Conservation (phyloP, 2,113 vertebrate genomes). For the Bubalus kerabau region DNA sequence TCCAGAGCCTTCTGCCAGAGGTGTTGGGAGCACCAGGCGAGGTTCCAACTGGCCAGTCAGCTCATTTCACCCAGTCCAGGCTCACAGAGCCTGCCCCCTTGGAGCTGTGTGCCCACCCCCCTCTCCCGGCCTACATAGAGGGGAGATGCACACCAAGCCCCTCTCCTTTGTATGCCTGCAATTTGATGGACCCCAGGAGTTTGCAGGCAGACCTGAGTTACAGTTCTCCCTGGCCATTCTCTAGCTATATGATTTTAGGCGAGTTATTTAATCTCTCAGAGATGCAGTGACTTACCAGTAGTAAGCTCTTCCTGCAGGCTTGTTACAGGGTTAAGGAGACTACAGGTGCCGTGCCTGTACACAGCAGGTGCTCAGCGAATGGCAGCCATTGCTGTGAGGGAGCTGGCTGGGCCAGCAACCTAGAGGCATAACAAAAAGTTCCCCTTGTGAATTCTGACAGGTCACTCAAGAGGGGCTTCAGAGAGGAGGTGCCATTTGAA, state of each 20-base stretch:
- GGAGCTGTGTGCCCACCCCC: not conserved
- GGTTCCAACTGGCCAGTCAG: not conserved
- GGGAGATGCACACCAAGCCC: not conserved
- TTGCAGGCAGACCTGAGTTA: not conserved
- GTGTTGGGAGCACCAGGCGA: not conserved
- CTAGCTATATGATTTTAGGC: not conserved
- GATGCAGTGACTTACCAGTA: not conserved
- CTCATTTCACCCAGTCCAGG: not conserved
- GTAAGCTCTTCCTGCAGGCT: not conserved
- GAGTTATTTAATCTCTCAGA: not conserved
- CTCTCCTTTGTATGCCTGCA: too few species aligned
- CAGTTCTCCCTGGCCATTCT: not conserved
- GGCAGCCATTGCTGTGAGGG: not conserved
- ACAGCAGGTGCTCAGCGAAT: not conserved
- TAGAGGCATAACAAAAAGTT: not conserved
- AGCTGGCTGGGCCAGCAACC: not conserved
- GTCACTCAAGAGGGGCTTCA: constrained; percentile 2
- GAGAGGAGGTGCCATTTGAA: constrained; percentile 4
- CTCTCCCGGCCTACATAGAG: not conserved
- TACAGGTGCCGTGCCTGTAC: not conserved
- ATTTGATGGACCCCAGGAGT: not conserved
- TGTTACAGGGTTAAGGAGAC: not conserved
- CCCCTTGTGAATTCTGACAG: not conserved
- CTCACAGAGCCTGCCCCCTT: not conserved
- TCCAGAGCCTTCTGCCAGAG: not conserved